These are phyloP conservation scores for Phocides pigmalion DNA, from an alignment of 1,140 invertebrate genomes.

Conservation along the genomic window DNA sequence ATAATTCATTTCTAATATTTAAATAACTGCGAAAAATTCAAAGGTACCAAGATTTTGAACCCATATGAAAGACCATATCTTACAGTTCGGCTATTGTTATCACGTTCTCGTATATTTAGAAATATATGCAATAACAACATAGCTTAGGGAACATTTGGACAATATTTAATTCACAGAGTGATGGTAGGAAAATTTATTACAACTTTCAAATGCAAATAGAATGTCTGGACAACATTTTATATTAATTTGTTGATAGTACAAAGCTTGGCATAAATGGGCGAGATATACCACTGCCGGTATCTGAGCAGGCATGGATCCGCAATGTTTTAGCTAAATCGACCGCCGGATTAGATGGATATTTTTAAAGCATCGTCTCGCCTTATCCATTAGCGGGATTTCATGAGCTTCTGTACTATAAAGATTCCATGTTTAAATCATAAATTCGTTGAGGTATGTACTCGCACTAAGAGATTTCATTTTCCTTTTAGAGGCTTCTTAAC, in stretches of 20 bases:
- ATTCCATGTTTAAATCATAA: slow-evolving; percentile 62
- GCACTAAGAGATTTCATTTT: slow-evolving; percentile 12
- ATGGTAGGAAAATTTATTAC: slow-evolving; percentile 4
- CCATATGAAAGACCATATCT: no score
- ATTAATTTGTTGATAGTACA: slow-evolving; percentile 22
- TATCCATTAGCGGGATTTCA: slow-evolving; percentile 77
- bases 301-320: slow-evolving; percentile 62
- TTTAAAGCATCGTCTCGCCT: slow-evolving; percentile 75
- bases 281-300: slow-evolving; percentile 71
- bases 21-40: no score
- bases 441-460: slow-evolving; percentile 44
- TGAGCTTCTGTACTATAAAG: slow-evolving; percentile 60
- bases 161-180: slow-evolving; percentile 12
- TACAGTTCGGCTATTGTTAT: no score
- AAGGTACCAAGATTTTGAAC: no score
- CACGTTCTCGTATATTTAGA: no score
- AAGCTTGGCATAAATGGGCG: slow-evolving; percentile 65
- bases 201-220: slow-evolving; percentile 28
- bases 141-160: background rate
- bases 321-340: slow-evolving; percentile 79
- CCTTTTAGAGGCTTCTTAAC: background rate
- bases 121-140: background rate
- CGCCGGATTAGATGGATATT: slow-evolving; percentile 76
- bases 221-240: slow-evolving; percentile 24
- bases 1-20: no score